A percentile compares a stretch with the other conserved stretches of the same genome.
phyloP scores from a whole-genome alignment of 1,140 invertebrate genomes.

The Zaprionus vittiger region DNA sequence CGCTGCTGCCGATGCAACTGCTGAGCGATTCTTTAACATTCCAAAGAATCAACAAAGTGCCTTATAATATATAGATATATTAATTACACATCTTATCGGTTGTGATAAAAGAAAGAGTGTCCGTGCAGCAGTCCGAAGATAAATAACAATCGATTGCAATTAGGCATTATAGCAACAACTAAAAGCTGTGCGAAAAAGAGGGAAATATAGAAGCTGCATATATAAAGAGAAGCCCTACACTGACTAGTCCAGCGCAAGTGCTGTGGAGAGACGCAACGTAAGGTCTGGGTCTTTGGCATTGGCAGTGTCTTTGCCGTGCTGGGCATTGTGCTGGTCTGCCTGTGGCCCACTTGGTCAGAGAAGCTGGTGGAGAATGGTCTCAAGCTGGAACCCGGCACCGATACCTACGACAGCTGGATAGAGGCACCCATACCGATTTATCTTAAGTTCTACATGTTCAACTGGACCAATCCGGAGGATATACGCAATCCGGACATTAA shows the following conservation, averaged over 20 bases:
- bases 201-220: neutral
- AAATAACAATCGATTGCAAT: neutral
- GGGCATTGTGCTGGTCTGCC: conserved; percentile 57
- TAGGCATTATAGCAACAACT: conserved; percentile 9
- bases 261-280: conserved; percentile 77
- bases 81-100: neutral
- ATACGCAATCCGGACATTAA: conserved; percentile 86
- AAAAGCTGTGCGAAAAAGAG: neutral
- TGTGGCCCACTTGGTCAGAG: conserved; percentile 68
- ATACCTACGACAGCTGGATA: conserved; percentile 89
- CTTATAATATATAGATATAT: conserved; percentile 11
- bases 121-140: neutral
- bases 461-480: conserved; percentile 92
- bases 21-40: neutral
- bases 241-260: conserved; percentile 38
- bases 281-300: conserved; percentile 78
- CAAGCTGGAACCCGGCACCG: conserved; percentile 86
- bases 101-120: neutral
- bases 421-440: conserved; percentile 91
- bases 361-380: conserved; percentile 85
- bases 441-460: conserved; percentile 91
- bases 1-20: conserved; percentile 2
- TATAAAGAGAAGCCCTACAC: conserved; percentile 44
- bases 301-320: conserved; percentile 61
- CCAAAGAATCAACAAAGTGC: neutral